Conservation (phyloP, 2,888 invertebrate genomes). For the Apotomis turbidana region DNA sequence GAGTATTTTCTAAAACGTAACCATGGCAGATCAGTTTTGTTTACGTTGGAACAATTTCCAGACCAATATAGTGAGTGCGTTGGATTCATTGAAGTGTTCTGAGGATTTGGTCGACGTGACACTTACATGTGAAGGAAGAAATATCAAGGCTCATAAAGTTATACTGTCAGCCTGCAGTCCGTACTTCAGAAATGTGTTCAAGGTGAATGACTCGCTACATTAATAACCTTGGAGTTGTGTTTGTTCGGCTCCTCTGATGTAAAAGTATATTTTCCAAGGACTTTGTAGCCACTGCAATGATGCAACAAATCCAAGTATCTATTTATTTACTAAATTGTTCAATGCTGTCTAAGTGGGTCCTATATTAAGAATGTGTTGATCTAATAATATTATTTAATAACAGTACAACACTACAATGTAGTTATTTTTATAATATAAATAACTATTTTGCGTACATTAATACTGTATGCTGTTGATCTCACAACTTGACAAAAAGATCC, state of each 20-base stretch:
- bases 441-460: too few relatives aligned
- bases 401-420: not conserved
- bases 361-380: not conserved
- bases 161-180: constrained; percentile 90
- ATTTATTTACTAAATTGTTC: constrained; percentile 26
- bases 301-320: constrained; percentile 35
- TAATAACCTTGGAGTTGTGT: constrained; percentile 72
- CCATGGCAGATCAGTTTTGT: constrained; percentile 87
- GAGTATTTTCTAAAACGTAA: constrained; percentile 54
- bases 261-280: constrained; percentile 42
- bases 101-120: constrained; percentile 90
- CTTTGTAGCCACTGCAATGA: constrained; percentile 34
- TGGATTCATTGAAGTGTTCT: constrained; percentile 87
- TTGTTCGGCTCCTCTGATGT: constrained; percentile 44
- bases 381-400: not conserved
- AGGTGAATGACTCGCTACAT: constrained; percentile 84
- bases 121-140: constrained; percentile 88
- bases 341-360: not conserved
- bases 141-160: constrained; percentile 89
- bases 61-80: constrained; percentile 87
- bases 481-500: too few relatives aligned
- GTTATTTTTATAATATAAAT: not conserved
- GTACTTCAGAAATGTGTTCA: constrained; percentile 89
- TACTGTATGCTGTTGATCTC: too few relatives aligned
- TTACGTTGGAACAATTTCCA: constrained; percentile 90